Percentiles rank a stretch among this genome's conserved stretches.
Evolutionary conservation across 2,888 invertebrate genomes (phyloP).

Genomic region (Teleogryllus oceanicus): DNA sequence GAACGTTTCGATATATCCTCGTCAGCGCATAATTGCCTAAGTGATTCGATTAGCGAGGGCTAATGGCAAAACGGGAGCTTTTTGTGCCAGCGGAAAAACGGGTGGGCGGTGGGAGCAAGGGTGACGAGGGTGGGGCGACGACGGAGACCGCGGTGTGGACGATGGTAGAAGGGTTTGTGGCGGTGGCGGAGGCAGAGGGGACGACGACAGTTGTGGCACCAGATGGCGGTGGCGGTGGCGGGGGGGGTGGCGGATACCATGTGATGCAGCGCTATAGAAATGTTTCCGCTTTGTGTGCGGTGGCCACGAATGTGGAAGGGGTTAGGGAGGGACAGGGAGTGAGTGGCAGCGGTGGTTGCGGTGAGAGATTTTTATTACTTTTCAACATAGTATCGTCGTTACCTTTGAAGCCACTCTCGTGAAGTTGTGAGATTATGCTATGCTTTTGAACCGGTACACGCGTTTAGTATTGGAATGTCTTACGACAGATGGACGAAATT

Average conservation of each 20-base stretch:
- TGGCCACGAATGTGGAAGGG: too few species aligned
- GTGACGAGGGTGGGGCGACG: not conserved
- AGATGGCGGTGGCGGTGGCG: not conserved
- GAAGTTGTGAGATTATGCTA: too few species aligned
- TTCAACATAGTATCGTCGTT: too few species aligned
- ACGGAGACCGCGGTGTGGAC: not conserved
- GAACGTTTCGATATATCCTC: slow-evolving; percentile 18
- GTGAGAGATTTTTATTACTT: too few species aligned
- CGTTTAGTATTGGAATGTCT: too few species aligned
- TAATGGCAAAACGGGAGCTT: slow-evolving; percentile 7
- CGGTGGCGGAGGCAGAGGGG: not conserved
- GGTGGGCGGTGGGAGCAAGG: not conserved
- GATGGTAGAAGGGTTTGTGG: not conserved
- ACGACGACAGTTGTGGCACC: not conserved
- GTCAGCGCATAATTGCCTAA: slow-evolving; percentile 18
- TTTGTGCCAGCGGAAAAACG: slow-evolving; percentile 9
- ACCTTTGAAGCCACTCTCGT: too few species aligned
- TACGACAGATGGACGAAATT: too few species aligned
- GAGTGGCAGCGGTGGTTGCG: too few species aligned
- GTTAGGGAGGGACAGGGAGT: too few species aligned
- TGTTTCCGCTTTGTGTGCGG: too few species aligned
- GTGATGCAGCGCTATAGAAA: too few species aligned
- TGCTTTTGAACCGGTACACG: too few species aligned
- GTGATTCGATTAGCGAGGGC: slow-evolving; percentile 9
- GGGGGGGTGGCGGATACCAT: not conserved